Percentiles rank a stretch among this genome's conserved stretches.
Conservation (phyloP, 2,888 invertebrate genomes). For the Meta bourneti region DNA sequence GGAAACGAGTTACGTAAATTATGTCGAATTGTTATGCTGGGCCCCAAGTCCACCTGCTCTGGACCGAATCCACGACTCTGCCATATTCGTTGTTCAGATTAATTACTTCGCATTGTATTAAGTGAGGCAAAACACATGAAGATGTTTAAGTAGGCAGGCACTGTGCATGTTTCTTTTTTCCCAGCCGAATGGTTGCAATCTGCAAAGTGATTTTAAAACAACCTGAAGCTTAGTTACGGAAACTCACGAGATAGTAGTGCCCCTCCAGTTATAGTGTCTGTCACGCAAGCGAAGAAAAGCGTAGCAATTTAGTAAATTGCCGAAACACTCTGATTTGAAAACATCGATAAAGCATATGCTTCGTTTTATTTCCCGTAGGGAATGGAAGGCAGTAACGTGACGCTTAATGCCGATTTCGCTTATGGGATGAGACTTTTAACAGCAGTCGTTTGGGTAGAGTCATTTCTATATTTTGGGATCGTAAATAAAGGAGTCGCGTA, state of each 20-base stretch:
- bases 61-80: background rate
- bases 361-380: constrained; percentile 3
- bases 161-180: constrained; percentile 23
- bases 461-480: background rate
- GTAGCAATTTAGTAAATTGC: constrained; percentile 63
- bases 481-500: background rate
- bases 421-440: constrained; percentile 1
- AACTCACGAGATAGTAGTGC: constrained; percentile 24
- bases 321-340: constrained; percentile 59
- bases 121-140: background rate
- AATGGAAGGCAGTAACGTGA: constrained; percentile 24
- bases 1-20: background rate
- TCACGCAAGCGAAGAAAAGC: constrained; percentile 61
- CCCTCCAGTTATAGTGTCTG: constrained; percentile 35
- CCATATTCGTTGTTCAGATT: background rate
- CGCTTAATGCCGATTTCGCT: constrained; percentile 27
- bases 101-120: background rate
- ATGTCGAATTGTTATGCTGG: background rate
- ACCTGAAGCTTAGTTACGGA: constrained; percentile 52
- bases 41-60: background rate
- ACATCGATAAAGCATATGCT: constrained; percentile 61
- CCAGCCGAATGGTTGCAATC: constrained; percentile 32
- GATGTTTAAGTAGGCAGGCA: background rate
- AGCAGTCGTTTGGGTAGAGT: background rate
- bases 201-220: constrained; percentile 62